Conservation (phyloP, 2,113 vertebrate genomes). For the Gadus macrocephalus region DNA sequence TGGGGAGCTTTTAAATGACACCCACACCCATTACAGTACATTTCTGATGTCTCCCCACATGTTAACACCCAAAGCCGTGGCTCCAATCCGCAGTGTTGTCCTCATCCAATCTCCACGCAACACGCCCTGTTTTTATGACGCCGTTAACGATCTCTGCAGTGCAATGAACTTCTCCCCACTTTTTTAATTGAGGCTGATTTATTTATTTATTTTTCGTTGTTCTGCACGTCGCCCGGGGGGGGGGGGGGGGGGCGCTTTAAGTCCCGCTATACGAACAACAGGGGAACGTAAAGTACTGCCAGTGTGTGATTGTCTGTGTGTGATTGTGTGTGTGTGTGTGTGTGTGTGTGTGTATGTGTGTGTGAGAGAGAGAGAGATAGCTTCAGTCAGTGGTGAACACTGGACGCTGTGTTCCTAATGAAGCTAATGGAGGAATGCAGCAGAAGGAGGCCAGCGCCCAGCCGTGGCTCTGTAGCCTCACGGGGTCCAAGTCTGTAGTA, state of each 20-base stretch:
- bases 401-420: constrained; percentile 39
- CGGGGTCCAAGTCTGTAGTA: constrained; percentile 9
- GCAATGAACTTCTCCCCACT: no score
- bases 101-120: no score
- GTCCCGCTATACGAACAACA: constrained; percentile 42
- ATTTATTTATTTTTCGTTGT: no score
- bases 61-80: constrained; percentile 31
- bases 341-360: neutral
- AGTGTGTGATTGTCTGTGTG: neutral
- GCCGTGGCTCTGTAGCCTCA: neutral
- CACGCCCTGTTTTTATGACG: no score
- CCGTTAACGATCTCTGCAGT: no score
- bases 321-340: no score
- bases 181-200: no score
- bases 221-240: no score
- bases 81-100: constrained; percentile 39
- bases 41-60: neutral
- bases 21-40: neutral
- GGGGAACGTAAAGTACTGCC: constrained; percentile 12
- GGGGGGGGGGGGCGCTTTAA: no score
- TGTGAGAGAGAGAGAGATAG: no score
- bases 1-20: constrained; percentile 5
- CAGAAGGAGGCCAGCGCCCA: constrained; percentile 15
- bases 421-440: constrained; percentile 45
- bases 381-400: constrained; percentile 20